Evolutionary conservation across 2,888 invertebrate genomes (phyloP).

Genomic region (Orthonevra nobilis): DNA sequence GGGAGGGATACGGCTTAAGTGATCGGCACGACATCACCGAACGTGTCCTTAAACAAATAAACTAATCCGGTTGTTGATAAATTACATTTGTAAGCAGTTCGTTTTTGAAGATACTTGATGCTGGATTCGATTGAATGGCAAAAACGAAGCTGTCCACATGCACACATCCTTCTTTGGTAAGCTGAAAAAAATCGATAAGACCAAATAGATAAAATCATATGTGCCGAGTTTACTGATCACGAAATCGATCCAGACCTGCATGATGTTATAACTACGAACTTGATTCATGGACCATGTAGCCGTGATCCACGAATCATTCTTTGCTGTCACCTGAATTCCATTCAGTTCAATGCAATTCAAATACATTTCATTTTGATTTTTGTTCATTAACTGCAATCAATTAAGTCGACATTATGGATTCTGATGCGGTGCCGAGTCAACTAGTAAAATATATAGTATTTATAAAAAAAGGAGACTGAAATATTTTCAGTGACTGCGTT

Average conservation of each 20-base stretch:
- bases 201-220: slow-evolving; percentile 66
- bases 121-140: background rate
- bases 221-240: slow-evolving; percentile 72
- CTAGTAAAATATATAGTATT: too few species aligned
- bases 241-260: slow-evolving; percentile 61
- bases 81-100: slow-evolving; percentile 41
- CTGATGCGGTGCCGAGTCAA: too few species aligned
- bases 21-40: background rate
- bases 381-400: too few species aligned
- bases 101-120: slow-evolving; percentile 16
- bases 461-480: too few species aligned
- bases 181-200: slow-evolving; percentile 34
- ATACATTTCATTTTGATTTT: too few species aligned
- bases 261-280: slow-evolving; percentile 72
- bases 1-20: too few species aligned
- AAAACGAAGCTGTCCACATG: too few species aligned
- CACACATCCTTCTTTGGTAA: slow-evolving; percentile 16
- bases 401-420: too few species aligned
- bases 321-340: too few species aligned
- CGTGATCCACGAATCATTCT: too few species aligned
- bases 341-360: too few species aligned
- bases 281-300: slow-evolving; percentile 77
- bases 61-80: slow-evolving; percentile 20
- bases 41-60: slow-evolving; percentile 18
- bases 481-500: too few species aligned